Evolutionary conservation across 92 coral and sea anemone species (phyloP).

Genomic region (Anthopleura xanthogrammica): DNA sequence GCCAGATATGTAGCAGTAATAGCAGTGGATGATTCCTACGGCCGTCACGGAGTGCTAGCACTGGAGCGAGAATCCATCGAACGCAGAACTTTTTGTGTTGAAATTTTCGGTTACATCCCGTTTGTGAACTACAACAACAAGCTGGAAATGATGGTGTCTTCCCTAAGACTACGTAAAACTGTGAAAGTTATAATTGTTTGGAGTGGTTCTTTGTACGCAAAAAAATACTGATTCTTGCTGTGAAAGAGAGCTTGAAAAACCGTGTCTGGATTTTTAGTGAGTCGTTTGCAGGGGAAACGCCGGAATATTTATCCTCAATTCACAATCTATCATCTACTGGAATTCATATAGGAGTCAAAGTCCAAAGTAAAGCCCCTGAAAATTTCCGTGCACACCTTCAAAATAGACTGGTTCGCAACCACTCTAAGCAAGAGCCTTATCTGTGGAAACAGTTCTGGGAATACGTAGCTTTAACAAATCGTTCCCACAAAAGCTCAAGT

Average conservation of each 20-base stretch:
- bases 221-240: constrained; percentile 33
- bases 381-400: constrained; percentile 21
- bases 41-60: constrained; percentile 49
- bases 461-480: constrained; percentile 26
- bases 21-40: constrained; percentile 61
- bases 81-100: constrained; percentile 47
- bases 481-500: constrained; percentile 14
- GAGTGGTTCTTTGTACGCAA: constrained; percentile 43
- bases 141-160: constrained; percentile 25
- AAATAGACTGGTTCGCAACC: constrained; percentile 4
- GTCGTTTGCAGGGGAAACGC: constrained; percentile 37
- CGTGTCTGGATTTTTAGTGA: constrained; percentile 66
- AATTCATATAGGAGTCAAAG: constrained; percentile 52
- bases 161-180: constrained; percentile 30
- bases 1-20: constrained; percentile 52
- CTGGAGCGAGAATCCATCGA: not conserved
- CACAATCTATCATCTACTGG: constrained; percentile 20
- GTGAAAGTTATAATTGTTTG: constrained; percentile 48
- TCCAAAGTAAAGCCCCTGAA: constrained; percentile 26
- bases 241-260: constrained; percentile 16
- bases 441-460: constrained; percentile 59
- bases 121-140: constrained; percentile 25
- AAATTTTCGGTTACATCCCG: constrained; percentile 49
- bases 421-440: not conserved
- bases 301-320: constrained; percentile 29